These are phyloP conservation scores for Masticophis lateralis DNA, from an alignment of 2,797 vertebrate genomes.

Conservation along the genomic window DNA sequence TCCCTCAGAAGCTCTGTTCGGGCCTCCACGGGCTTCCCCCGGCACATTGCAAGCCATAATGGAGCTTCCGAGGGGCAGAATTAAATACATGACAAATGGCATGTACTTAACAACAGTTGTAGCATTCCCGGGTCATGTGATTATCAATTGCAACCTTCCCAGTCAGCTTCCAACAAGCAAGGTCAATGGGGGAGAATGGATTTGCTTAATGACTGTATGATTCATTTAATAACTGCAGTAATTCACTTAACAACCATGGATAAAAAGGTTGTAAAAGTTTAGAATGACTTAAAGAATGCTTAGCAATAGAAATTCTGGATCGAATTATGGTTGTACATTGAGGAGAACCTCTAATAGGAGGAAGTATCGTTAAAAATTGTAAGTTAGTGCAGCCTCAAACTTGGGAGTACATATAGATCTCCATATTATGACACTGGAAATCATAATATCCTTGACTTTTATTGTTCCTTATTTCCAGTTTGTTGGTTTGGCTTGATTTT, in stretches of 20 bases:
- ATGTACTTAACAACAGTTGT: background rate
- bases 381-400: background rate
- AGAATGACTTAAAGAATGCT: background rate
- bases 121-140: background rate
- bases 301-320: too few relatives aligned
- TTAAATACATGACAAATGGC: background rate
- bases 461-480: background rate
- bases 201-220: background rate
- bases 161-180: background rate
- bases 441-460: background rate
- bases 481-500: background rate
- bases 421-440: background rate
- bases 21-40: too few relatives aligned
- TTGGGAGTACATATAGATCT: background rate
- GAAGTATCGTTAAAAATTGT: background rate
- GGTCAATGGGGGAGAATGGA: background rate
- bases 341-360: too few relatives aligned
- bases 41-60: too few relatives aligned
- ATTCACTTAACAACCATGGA: background rate
- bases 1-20: too few relatives aligned
- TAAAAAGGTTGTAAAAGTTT: background rate
- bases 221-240: background rate
- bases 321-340: too few relatives aligned
- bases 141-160: background rate
- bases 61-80: too few relatives aligned